Evolutionary conservation across 2,888 invertebrate genomes (phyloP), one percentile per base, ranked within the genome.

Genomic region (Rotaria magnacalcarata): DNA sequence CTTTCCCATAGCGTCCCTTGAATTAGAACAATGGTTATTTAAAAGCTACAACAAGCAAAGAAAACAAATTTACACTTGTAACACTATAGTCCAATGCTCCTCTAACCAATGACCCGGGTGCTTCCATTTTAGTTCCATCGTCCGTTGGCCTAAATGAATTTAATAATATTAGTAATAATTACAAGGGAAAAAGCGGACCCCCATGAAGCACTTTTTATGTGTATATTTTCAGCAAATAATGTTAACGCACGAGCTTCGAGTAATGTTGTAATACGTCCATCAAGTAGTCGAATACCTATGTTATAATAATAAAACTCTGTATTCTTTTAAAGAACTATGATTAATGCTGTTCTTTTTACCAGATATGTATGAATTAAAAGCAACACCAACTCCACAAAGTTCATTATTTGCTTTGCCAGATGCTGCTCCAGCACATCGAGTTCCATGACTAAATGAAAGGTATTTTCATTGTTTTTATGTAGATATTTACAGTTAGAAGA

Each of bases 131-230:
- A 8, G 84, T 50, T 21, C 87, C 87, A 85, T 87, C 87, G 84
- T 87, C 87, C 21, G 60, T 84, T 41, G 87, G 87, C 7, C 87
- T 85, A 60, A 54, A 67, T 74, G 41, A 10, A 58, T 50, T 21
- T 1, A 24, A 21, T 27, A 21, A 58, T 3, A 43, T 41, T 84
- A 52, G 50, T 41, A 34, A 41, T n/a, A 41, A 54, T 85, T 47
- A 47, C 16, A 60, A 50, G n/a, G 0, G 27, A 43, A 24, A 52
- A 56, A 41, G 7, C 11, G 19, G 10, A 84, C 52, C 34, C n/a
- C 84, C 87, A 87, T 43, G 87, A 87, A 47, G 85, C 85, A 75
- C 87, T 87, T 85, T 75, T 87, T 8, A 87, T 87, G 67, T 87
- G 47, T 0, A 58, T 74, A 84, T 84, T 14, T n/a, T 60, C 47